These are phyloP conservation scores for Amblyteles armatorius DNA, from an alignment of 2,888 invertebrate species.

Conservation along the genomic window DNA sequence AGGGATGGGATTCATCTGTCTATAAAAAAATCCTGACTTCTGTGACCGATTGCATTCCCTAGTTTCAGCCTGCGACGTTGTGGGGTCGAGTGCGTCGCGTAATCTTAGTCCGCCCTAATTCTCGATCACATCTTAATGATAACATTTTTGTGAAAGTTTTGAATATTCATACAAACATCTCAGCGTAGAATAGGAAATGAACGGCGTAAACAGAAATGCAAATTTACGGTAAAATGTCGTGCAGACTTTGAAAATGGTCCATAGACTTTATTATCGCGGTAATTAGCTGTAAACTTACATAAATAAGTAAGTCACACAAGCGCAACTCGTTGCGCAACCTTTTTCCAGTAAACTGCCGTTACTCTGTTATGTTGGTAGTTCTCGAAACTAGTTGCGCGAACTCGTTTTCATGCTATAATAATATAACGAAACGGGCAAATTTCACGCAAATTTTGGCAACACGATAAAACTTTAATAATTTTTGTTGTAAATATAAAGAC, in stretches of 20 bases:
- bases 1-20: not conserved
- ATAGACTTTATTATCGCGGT: not conserved
- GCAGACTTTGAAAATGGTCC: not conserved
- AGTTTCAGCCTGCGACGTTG: not conserved
- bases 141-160: not conserved
- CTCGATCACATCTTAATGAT: not conserved
- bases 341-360: not conserved
- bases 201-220: not conserved
- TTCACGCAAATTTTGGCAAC: not conserved
- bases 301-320: not conserved
- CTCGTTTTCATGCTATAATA: not conserved
- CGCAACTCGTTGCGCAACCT: not conserved
- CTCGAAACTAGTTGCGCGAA: not conserved
- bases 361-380: not conserved
- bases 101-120: too few species aligned
- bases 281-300: constrained; percentile 5
- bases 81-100: not conserved
- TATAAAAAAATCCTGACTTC: not conserved
- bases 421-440: not conserved
- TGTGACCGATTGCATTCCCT: not conserved
- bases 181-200: too few species aligned
- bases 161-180: not conserved
- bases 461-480: not conserved
- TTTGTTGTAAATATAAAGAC: not conserved
- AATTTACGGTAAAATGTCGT: not conserved